phyloP scores from a whole-genome alignment of 2,797 vertebrate genomes.

The Chaetophractus vellerosus region DNA sequence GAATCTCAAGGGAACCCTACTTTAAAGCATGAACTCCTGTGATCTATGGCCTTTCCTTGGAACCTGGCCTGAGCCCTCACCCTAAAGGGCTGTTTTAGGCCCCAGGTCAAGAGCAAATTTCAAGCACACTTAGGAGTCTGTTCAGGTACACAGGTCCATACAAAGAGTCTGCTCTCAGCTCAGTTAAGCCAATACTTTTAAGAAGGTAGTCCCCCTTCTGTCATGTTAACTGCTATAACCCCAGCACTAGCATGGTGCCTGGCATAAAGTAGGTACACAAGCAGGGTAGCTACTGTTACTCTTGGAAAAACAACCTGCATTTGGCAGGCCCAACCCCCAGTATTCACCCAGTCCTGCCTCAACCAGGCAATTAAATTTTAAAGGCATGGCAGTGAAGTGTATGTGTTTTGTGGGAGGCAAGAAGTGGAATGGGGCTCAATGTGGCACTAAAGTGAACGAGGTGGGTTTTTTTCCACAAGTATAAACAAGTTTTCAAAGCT shows the following conservation, averaged over 20 bases:
- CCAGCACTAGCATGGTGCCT: neutral
- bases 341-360: neutral
- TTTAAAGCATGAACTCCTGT: neutral
- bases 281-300: neutral
- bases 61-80: neutral
- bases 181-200: fast-evolving
- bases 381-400: neutral
- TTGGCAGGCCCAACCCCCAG: neutral
- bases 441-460: fast-evolving
- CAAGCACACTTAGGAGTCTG: neutral
- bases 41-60: neutral
- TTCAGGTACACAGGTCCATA: neutral
- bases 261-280: neutral
- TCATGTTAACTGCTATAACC: fast-evolving
- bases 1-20: neutral
- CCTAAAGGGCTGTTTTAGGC: neutral
- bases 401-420: neutral
- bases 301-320: neutral
- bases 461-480: neutral
- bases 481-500: neutral
- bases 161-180: neutral
- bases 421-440: too few species aligned
- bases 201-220: too few species aligned
- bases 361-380: neutral
- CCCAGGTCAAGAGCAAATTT: neutral